These are phyloP conservation scores for Alloplasta piceator DNA, from an alignment of 2,888 invertebrate genomes.

Conservation along the genomic window DNA sequence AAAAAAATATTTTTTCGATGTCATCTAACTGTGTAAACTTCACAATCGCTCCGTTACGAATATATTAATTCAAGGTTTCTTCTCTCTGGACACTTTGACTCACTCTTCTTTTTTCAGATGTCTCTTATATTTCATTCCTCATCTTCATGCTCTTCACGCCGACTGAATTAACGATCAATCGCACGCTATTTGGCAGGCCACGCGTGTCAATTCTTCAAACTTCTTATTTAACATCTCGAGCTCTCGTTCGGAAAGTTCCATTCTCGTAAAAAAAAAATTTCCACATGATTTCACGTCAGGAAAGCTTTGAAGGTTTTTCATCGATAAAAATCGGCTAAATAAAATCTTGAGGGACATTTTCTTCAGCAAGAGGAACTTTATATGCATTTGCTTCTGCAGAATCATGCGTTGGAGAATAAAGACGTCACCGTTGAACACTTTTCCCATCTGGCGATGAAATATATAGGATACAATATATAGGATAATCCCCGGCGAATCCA, in stretches of 20 bases:
- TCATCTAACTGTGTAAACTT: too few species aligned
- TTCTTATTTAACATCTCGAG: background rate
- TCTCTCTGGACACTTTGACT: background rate
- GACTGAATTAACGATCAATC: background rate
- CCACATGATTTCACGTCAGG: too few species aligned
- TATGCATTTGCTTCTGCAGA: too few species aligned
- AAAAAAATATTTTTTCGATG: too few species aligned
- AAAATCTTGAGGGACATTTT: background rate
- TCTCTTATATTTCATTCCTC: background rate
- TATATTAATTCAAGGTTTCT: background rate
- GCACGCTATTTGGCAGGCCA: background rate
- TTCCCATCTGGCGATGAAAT: background rate
- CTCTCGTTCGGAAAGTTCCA: too few species aligned
- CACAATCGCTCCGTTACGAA: too few species aligned
- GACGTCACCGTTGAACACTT: background rate
- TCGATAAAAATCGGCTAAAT: too few species aligned
- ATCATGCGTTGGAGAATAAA: background rate
- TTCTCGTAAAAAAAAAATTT: too few species aligned
- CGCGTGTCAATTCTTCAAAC: background rate
- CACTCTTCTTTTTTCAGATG: background rate
- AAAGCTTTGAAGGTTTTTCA: too few species aligned
- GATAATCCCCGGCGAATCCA: slow-evolving; percentile 6
- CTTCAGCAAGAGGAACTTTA: background rate
- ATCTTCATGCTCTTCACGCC: background rate
- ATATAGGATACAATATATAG: background rate